These are phyloP conservation scores for Macrochelys suwanniensis DNA, from an alignment of 2,797 vertebrate genomes.

Conservation along the genomic window DNA sequence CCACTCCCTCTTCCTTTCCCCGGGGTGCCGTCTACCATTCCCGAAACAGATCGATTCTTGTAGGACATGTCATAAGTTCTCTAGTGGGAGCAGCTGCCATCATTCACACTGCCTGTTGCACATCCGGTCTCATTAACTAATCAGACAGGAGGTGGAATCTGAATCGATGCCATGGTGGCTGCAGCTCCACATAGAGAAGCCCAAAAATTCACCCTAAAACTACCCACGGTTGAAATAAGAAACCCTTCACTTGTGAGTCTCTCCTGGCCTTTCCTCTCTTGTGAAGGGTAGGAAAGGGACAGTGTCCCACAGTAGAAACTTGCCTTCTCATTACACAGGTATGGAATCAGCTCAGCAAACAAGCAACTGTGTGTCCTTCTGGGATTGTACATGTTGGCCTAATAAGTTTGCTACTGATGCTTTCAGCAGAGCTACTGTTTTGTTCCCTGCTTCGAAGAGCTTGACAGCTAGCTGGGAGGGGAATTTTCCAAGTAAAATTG, in stretches of 20 bases:
- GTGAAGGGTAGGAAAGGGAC: not conserved
- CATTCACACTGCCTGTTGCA: not conserved
- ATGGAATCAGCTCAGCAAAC: not conserved
- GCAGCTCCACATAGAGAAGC: not conserved
- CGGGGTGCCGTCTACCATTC: not conserved
- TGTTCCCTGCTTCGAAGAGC: not conserved
- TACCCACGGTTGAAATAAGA: not conserved
- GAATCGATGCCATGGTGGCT: not conserved
- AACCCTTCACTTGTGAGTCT: not conserved
- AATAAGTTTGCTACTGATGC: not conserved
- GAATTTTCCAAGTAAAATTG: not conserved
- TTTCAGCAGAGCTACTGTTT: not conserved
- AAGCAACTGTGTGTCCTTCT: not conserved
- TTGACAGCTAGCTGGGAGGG: not conserved
- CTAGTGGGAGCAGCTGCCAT: not conserved
- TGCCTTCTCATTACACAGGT: not conserved
- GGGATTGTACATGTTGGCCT: not conserved
- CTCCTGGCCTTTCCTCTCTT: not conserved
- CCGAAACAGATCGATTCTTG: not conserved
- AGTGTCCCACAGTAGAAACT: not conserved
- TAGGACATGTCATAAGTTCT: not conserved
- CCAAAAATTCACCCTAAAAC: not conserved
- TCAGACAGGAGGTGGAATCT: not conserved
- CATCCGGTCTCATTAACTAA: not conserved
- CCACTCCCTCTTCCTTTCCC: not conserved